phyloP scores from a whole-genome alignment of 2,797 vertebrate species.

The Neostethus bicornis region DNA sequence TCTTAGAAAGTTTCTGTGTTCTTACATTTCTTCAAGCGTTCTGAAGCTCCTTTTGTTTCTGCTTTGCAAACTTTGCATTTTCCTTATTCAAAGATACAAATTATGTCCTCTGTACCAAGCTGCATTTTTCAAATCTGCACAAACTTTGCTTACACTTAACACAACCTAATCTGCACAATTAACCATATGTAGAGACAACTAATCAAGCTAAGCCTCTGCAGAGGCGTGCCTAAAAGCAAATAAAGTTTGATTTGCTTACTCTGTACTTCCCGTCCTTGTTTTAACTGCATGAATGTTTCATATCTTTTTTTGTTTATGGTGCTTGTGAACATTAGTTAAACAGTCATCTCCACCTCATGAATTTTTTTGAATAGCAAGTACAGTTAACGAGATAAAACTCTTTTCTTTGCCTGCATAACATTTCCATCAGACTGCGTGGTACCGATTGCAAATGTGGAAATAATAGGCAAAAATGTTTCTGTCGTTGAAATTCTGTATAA shows the following conservation, averaged over 20 bases:
- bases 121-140: slow-evolving; percentile 42
- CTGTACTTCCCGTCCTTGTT: slow-evolving; percentile 66
- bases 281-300: slow-evolving; percentile 72
- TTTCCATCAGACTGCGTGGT: slow-evolving; percentile 24
- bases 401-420: slow-evolving; percentile 55
- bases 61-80: slow-evolving; percentile 65
- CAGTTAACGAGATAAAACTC: slow-evolving; percentile 52
- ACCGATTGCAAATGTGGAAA: slow-evolving; percentile 44
- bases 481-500: slow-evolving; percentile 43
- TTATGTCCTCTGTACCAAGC: slow-evolving; percentile 32
- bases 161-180: slow-evolving; percentile 68
- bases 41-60: slow-evolving; percentile 61
- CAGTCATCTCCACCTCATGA: slow-evolving; percentile 48
- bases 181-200: slow-evolving; percentile 53
- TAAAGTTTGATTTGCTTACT: slow-evolving; percentile 72
- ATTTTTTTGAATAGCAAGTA: slow-evolving; percentile 67
- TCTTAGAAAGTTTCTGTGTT: slow-evolving; percentile 32
- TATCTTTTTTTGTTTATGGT: slow-evolving; percentile 69
- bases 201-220: slow-evolving; percentile 58
- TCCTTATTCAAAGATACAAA: slow-evolving; percentile 40
- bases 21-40: slow-evolving; percentile 53
- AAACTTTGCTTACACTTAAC: slow-evolving; percentile 52
- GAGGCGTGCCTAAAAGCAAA: slow-evolving; percentile 60
- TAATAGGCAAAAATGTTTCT: slow-evolving; percentile 50
- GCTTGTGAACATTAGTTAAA: slow-evolving; percentile 64